Base-by-base conservation (phyloP, 92 coral and sea anemone genomes). In the Zoanthus gigantus region DNA sequence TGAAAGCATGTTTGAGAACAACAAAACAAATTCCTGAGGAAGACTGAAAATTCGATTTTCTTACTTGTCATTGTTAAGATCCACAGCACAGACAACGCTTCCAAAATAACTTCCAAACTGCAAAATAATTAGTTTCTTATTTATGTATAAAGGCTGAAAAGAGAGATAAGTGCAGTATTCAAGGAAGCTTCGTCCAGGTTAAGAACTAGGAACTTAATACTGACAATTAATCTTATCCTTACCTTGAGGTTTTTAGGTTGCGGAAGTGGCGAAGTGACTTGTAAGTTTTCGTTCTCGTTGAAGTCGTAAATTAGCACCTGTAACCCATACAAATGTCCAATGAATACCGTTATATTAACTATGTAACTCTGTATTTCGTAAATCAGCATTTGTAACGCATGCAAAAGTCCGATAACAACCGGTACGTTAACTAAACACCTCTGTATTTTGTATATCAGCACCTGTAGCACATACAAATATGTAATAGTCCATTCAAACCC, bases 31-130 rank as follows among this genome's bases (percentile, higher is more conserved):
- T 3, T 50, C 56, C 56, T 7, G 0, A 0, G 2, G 53, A 2
- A 6, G 44, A 2, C 28, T 7, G 16, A 76, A 76, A 77, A 4
- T 56, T 11, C 2, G 8, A 75, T 4, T 9, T 12, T 34, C 96
- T 86, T 93, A 96, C 99, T 91, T 84, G 79, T 96, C 96, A 23
- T 77, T 71, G 71, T 96, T 92, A 2, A 96, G 87, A 71, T 96
- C 99, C 73, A 95, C 98, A 13, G 96, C 96, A 79, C 96, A 93
- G 42, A 96, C 58, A 28, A 80, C 90, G 71, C 96, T 91, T 29
- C 99, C 99, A 91, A 93, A 96, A 68, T 96, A 96, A 14, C 91
- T 91, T 57, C 93, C 93, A 60, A 58, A 71, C 98, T 96, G 85
- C 74, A 78, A 92, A 32, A 71, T 68, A 63, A 50, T 10, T 47